A percentile compares a stretch with the other conserved stretches of the same genome.
These are phyloP conservation scores for Propithecus perrieri DNA, from an alignment of 2,797 vertebrate species.

Conservation along the genomic window DNA sequence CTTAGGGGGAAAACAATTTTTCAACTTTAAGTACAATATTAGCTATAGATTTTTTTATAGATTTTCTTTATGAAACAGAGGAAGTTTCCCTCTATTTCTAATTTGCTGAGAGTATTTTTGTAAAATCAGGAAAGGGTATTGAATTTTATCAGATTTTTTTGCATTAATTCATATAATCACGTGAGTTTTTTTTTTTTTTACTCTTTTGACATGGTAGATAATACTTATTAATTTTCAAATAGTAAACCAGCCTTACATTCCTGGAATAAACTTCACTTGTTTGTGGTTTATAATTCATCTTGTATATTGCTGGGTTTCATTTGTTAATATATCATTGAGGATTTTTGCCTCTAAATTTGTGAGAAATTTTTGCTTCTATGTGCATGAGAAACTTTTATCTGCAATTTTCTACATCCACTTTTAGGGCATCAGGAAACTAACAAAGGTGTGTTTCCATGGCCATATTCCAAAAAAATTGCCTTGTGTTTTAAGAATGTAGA, in stretches of 20 bases:
- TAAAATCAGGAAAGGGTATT: not conserved
- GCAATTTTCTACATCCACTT: not conserved
- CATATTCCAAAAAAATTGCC: not conserved
- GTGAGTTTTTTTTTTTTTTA: conserved; percentile 23
- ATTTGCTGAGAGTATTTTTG: not conserved
- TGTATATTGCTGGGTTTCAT: not conserved
- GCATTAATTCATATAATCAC: not conserved
- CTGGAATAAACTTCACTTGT: not conserved
- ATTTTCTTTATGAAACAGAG: not conserved
- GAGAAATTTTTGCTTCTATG: conserved; percentile 18
- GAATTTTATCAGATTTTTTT: conserved; percentile 7
- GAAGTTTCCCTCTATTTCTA: not conserved
- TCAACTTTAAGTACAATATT: not conserved
- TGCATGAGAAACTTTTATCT: not conserved
- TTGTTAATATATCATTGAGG: not conserved
- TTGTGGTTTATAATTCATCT: not conserved
- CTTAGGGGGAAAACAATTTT: not conserved
- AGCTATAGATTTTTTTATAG: not conserved
- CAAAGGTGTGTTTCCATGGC: not conserved
- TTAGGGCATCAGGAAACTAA: not conserved
- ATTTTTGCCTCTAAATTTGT: conserved; percentile 10
- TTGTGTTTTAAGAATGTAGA: not conserved
- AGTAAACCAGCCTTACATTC: not conserved
- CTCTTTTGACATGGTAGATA: not conserved
- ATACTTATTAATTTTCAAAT: not conserved